Base-by-base conservation (phyloP, 2,797 vertebrate species). In the Alcedo quadribrachys region DNA sequence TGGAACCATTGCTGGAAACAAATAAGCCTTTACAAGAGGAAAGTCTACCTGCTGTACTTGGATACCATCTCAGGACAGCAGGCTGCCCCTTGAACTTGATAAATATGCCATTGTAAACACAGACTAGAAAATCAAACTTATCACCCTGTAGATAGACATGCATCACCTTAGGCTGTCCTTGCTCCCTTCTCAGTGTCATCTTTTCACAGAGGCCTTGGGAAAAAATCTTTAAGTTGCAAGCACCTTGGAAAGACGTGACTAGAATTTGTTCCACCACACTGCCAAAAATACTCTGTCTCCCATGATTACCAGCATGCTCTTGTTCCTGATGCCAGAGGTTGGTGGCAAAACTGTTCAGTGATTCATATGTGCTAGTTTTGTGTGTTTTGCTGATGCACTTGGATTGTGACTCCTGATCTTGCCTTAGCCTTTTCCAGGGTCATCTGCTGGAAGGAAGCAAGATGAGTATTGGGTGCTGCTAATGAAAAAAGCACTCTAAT, bases 1-100 rank as follows among this genome's bases (percentile, higher is more conserved):
- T 79, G n/a, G 77, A 93, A 92, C 71, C 68, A 70, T 62, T 79
- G 24, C 24, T 93, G 78, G 84, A 95, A 95, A 96, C n/a, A 92
- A 90, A 76, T 48, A 77, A 57, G 51, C 22, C 20, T 80, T 85
- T 55, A 48, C 40, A 62, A 81, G 42, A 81, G 73, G 22, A 73
- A 91, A 78, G 67, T 85, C 48, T 77, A 87, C 54, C 65, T 33
- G 48, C 63, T 88, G 55, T 77, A 65, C 48, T 84, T 94, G 60
- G 74, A 92, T 53, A 50, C 40, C 40, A 65, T 17, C 46, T 86
- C 58, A 80, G 40, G 40, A 40, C 50, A 81, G 37, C 11, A 79
- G 75, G 32, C 45, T 55, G 25, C 24, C 86, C 45, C 69, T 76
- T 81, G 74, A 40, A 66, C 78, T 55, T 62, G 57, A 80, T 8